These are phyloP conservation scores for Clarias fuscus DNA, from an alignment of 2,797 vertebrate species.

Conservation along the genomic window DNA sequence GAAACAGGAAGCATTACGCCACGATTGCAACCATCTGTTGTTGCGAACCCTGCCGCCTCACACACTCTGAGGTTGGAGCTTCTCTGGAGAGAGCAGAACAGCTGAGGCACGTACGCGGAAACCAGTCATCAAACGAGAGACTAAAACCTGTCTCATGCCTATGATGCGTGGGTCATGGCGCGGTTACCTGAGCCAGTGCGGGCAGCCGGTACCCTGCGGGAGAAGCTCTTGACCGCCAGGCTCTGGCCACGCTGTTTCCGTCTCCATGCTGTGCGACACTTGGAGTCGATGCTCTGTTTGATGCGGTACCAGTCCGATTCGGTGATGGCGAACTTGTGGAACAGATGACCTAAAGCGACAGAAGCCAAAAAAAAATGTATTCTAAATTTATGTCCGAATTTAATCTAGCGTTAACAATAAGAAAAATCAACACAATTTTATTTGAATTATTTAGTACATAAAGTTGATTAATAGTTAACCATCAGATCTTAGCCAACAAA, in stretches of 20 bases:
- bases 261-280: constrained; percentile 97
- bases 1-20: constrained; percentile 67
- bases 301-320: constrained; percentile 99
- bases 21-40: constrained; percentile 77
- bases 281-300: constrained; percentile 99
- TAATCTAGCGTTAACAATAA: background rate
- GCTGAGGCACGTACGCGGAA: constrained; percentile 17
- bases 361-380: background rate
- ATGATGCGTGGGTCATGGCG: background rate
- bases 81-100: constrained; percentile 25
- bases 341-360: constrained; percentile 85
- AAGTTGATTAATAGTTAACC: background rate
- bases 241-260: constrained; percentile 97
- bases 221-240: constrained; percentile 97
- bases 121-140: background rate
- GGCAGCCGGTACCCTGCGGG: constrained; percentile 84
- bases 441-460: background rate
- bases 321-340: constrained; percentile 92
- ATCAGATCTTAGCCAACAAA: background rate
- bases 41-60: constrained; percentile 17
- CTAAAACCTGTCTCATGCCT: background rate
- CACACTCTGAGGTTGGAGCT: constrained; percentile 30
- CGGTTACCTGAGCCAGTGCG: constrained; percentile 74
- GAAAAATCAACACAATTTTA: background rate
- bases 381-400: background rate